Conservation (phyloP, 2,113 vertebrate species). For the Australoheros scitulus region DNA sequence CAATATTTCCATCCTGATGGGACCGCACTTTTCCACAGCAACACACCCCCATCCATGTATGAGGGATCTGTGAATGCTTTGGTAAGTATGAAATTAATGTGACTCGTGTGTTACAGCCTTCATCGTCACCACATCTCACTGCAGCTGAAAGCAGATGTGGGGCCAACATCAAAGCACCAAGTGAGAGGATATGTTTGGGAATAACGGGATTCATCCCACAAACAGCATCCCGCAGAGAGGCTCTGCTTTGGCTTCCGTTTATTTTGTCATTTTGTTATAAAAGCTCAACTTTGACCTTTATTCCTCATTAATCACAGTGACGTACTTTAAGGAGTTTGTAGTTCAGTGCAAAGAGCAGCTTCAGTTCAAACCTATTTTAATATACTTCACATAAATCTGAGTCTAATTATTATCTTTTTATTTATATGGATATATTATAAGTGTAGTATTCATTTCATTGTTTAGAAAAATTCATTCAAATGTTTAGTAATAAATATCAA, state of each 20-base stretch:
- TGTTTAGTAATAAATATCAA: too few relatives aligned
- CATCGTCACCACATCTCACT: neutral
- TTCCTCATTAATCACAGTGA: neutral
- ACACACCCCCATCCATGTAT: neutral
- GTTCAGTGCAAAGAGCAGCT: too few relatives aligned
- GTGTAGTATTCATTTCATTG: too few relatives aligned
- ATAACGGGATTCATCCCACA: neutral
- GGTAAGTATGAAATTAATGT: too few relatives aligned
- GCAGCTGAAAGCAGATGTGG: neutral
- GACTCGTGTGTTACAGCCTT: neutral
- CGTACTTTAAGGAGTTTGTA: too few relatives aligned
- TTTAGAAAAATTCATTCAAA: too few relatives aligned
- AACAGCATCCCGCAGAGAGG: too few relatives aligned
- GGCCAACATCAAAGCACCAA: neutral
- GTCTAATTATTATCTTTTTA: too few relatives aligned
- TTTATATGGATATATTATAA: too few relatives aligned
- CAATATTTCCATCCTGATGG: neutral
- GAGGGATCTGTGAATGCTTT: neutral
- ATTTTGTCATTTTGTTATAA: neutral
- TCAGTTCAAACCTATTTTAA: too few relatives aligned
- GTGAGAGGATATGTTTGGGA: neutral
- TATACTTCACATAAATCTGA: too few relatives aligned
- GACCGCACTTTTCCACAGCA: neutral
- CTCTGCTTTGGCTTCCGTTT: neutral
- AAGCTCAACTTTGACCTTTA: neutral